Base-by-base conservation (phyloP, 35 echinoderm and acorn worm genomes). In the Lytechinus pictus region DNA sequence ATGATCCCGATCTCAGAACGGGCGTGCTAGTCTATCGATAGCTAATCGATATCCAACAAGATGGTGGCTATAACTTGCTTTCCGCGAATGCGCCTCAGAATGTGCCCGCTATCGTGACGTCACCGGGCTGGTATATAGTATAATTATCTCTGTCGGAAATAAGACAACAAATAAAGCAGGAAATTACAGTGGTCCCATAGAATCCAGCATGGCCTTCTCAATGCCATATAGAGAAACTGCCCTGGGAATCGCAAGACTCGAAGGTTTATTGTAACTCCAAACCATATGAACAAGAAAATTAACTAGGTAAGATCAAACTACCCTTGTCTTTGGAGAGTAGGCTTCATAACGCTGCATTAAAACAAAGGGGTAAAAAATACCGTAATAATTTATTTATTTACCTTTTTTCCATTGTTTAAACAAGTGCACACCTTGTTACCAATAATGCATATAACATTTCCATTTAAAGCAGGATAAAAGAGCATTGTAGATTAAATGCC, bases 101-200 rank as follows among this genome's bases (percentile, higher is more conserved):
- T 79, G 66, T 79, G 66, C 66, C 66, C n/a, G 14, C 4, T 16
- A 79, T 24, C 16, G n/a, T 79, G 66, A 79, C 66, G 66, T 79
- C 66, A 79, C 14, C 4, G 14, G n/a, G 66, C 66, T 79, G n/a
- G 12, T 79, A 79, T 79, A 79, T 6, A 79, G 66, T 79, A 60
- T 60, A 79, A 79, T 79, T 79, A 79, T 79, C 66, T 79, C 66
- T 79, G 66, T 79, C 66, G 66, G 66, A 79, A 79, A 79, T 79
- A 79, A 79, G 66, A 79, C 66, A 79, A 79, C 66, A 79, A 79
- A 79, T 79, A 79, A 16, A 6, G 19, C 66, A 79, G 66, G 66
- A 79, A 79, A 79, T 79, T 79, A 79, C 21, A 24, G 19, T 79
- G 19, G 19, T 79, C 19, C 21, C 6, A 79, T 79, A 79, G 66